Conservation (phyloP, 1,140 invertebrate genomes). For the Lepidotrigona ventralis region DNA sequence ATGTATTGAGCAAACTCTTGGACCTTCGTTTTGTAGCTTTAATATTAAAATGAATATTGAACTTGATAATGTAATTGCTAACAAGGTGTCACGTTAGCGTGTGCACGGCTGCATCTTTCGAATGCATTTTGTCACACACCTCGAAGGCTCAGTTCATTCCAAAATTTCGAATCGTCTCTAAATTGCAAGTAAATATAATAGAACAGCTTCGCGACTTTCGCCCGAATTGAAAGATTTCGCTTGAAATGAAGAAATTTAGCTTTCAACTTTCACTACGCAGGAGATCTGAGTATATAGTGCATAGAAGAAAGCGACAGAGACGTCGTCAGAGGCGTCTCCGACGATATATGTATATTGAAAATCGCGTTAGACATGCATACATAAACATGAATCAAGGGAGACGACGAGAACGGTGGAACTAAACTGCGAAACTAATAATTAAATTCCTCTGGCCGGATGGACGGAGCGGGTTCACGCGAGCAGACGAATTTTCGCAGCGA, state of each 20-base stretch:
- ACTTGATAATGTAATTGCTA: too few relatives aligned
- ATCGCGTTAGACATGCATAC: constrained; percentile 67
- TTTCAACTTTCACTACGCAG: neutral
- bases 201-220: too few relatives aligned
- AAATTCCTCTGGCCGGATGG: constrained; percentile 67
- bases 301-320: neutral
- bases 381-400: constrained; percentile 69
- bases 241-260: neutral
- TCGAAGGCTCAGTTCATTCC: neutral
- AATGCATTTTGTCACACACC: neutral
- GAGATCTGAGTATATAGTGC: neutral
- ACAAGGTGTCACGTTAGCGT: too few relatives aligned
- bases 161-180: neutral
- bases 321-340: constrained; percentile 32
- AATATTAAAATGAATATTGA: too few relatives aligned
- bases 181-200: neutral
- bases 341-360: constrained; percentile 56
- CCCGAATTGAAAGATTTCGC: too few relatives aligned
- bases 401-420: constrained; percentile 62
- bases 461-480: constrained; percentile 43
- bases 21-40: too few relatives aligned
- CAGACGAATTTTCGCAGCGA: constrained; percentile 39
- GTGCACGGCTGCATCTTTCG: too few relatives aligned
- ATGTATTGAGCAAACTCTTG: too few relatives aligned
- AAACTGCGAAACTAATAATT: constrained; percentile 75